Evolutionary conservation across 1,140 invertebrate genomes (phyloP), one percentile per base, ranked within the genome.

Genomic region (Pseudomyrmex sp.): DNA sequence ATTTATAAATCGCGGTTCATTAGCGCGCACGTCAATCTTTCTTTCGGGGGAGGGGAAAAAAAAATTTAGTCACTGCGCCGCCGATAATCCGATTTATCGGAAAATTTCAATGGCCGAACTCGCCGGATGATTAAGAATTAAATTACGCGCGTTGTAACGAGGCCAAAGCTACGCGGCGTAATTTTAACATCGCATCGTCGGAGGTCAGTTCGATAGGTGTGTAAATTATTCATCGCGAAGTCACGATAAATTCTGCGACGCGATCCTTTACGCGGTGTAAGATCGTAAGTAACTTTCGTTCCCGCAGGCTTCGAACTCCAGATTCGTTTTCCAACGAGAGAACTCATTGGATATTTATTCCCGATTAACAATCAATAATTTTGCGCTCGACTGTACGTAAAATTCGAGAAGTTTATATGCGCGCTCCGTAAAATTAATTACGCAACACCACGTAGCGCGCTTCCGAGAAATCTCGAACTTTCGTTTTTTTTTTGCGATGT

Each of bases 1-100:
- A 80, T 80, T 80, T 80, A 72, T 80, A 20, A 70, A 61, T 48
- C 44, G 54, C n/a, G 54, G 54, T 80, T 80, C 66, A 80, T 80
- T 80, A 80, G 50, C 35, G 54, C 20, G 46, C 5, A 48, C 65
- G 65, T 70, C 76, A 70, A 70, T 48, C 15, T 50, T 15, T 13
- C 15, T 12, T 35, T 35, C 5, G 0, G 35, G 35, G 5, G 35
- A 7, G 35, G 35, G 0, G 35, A 0, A 7, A 20, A 12, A 59
- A 80, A 72, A 80, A 80, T 48, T 18, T 15, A 26, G 44, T 50
- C 20, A 15, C 9, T 3, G n/a, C 15, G n/a, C 15, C 65, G 20
- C 15, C n/a, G 76, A 50, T 72, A 72, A 80, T 80, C 54, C 20
- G 54, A 80, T 80, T 72, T 80, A 61, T 61, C 44, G 66, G 63